These are phyloP conservation scores for Tetanocera ferruginea DNA, from an alignment of 2,888 invertebrate genomes.

Conservation along the genomic window DNA sequence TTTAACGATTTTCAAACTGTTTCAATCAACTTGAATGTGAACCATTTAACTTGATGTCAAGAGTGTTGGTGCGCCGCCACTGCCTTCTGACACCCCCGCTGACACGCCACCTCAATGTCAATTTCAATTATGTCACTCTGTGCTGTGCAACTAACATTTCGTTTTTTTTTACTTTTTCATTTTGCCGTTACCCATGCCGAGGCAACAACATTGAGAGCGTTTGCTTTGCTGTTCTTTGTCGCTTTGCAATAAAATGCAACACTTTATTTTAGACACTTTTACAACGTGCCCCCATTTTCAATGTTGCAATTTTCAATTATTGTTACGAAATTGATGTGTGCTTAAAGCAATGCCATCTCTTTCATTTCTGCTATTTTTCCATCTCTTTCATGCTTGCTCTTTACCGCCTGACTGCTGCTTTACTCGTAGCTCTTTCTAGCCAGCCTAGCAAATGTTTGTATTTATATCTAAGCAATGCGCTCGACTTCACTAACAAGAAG, in stretches of 20 bases:
- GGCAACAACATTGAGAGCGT: not conserved
- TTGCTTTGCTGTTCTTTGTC: not conserved
- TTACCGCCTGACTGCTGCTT: not conserved
- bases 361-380: constrained; percentile 36
- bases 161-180: not conserved
- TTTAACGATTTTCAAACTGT: too few species aligned
- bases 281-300: constrained; percentile 35
- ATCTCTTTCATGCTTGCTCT: not conserved
- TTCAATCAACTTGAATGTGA: too few species aligned
- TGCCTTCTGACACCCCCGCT: not conserved
- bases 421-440: not conserved
- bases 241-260: constrained; percentile 45
- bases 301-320: constrained; percentile 62
- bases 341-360: constrained; percentile 55
- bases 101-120: not conserved
- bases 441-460: not conserved
- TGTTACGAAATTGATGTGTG: constrained; percentile 60
- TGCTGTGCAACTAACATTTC: not conserved
- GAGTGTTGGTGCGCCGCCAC: not conserved
- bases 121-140: not conserved
- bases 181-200: not conserved
- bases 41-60: too few species aligned
- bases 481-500: constrained; percentile 39
- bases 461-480: constrained; percentile 21
- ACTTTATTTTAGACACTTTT: constrained; percentile 33